phyloP scores from a whole-genome alignment of 2,797 vertebrate species.

The Eulemur rubriventer region DNA sequence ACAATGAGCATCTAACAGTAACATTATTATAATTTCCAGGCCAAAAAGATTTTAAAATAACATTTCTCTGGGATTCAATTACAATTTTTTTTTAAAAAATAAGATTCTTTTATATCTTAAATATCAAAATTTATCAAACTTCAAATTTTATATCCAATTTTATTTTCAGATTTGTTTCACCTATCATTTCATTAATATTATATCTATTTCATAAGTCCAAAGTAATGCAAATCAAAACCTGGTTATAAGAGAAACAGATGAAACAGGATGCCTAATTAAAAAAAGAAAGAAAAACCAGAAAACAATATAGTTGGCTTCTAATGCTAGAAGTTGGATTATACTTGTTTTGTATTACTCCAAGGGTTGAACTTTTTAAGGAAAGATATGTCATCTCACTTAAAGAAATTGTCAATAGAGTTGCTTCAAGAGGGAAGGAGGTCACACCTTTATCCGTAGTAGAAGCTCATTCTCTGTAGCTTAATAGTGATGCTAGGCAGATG shows the following conservation, averaged over 20 bases:
- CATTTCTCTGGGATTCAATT: neutral
- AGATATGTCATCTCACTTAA: neutral
- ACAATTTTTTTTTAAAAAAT: conserved; percentile 21
- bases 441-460: neutral
- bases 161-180: conserved; percentile 22
- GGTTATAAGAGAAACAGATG: neutral
- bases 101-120: neutral
- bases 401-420: neutral
- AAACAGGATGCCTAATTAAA: neutral
- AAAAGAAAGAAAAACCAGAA: neutral
- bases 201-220: neutral
- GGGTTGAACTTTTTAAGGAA: neutral
- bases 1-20: conserved; percentile 1
- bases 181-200: conserved; percentile 3
- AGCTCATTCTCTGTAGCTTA: neutral
- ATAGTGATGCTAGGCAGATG: neutral
- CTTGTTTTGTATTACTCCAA: neutral
- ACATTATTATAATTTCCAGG: neutral
- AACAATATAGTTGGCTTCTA: conserved; percentile 21
- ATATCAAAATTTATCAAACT: neutral
- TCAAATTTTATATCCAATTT: neutral
- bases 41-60: neutral
- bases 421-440: neutral
- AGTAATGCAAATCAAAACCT: conserved; percentile 20
- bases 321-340: neutral